These are phyloP conservation scores for Tragelaphus buxtoni DNA, from an alignment of 2,113 vertebrate species.

Conservation along the genomic window DNA sequence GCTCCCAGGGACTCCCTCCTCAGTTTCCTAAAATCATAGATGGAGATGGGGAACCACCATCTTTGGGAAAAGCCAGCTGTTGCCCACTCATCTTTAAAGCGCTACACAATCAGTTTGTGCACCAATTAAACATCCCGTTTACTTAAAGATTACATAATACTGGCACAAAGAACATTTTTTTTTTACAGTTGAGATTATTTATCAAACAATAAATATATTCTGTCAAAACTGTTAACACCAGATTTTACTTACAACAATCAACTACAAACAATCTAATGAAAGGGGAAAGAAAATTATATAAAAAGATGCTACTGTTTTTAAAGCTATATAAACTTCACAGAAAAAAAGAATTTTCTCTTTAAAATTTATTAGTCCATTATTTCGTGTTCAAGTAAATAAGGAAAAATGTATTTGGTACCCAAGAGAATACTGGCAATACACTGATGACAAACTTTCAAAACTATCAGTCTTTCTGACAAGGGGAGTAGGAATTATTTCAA, in stretches of 20 bases:
- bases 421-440: background rate
- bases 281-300: background rate
- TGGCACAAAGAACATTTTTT: background rate
- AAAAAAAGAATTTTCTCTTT: background rate
- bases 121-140: background rate
- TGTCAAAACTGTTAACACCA: conserved; percentile 16
- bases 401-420: background rate
- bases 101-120: background rate
- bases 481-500: background rate
- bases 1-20: conserved; percentile 30
- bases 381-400: background rate
- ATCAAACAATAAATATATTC: background rate
- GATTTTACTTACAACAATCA: conserved; percentile 13
- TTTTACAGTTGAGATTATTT: background rate
- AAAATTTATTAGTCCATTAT: background rate
- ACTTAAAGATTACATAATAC: background rate
- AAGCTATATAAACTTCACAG: background rate
- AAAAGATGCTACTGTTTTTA: background rate
- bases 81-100: background rate
- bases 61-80: background rate
- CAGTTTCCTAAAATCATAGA: conserved; percentile 18
- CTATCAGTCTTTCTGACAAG: background rate
- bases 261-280: background rate
- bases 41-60: background rate
- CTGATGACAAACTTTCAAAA: background rate